A percentile compares a stretch with the other conserved stretches of the same genome.
Evolutionary conservation across 2,113 vertebrate genomes (phyloP).

Genomic region (Chunga burmeisteri): DNA sequence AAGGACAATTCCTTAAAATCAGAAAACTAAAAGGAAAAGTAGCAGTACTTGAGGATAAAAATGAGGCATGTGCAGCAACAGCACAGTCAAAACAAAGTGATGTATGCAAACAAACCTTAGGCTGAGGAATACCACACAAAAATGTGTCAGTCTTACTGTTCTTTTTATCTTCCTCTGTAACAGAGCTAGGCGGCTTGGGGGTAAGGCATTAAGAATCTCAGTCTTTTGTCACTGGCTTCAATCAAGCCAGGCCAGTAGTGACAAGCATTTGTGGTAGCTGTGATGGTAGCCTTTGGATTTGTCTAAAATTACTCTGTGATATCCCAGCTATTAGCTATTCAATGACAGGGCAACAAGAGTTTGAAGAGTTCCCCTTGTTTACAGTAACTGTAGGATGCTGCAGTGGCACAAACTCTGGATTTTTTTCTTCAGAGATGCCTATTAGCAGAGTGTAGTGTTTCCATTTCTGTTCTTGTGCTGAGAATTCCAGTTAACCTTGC

Average conservation of each 20-base stretch:
- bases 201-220: neutral
- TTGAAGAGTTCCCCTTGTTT: neutral
- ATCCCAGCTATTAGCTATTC: neutral
- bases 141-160: neutral
- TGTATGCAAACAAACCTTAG: neutral
- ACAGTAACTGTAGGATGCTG: neutral
- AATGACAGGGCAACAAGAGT: neutral
- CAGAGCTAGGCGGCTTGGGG: neutral
- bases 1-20: neutral
- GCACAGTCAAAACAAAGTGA: neutral
- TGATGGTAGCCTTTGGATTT: neutral
- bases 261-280: neutral
- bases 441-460: neutral
- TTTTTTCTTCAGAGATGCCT: neutral
- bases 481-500: neutral
- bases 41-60: neutral
- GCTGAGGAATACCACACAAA: neutral
- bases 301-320: neutral
- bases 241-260: neutral
- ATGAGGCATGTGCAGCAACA: neutral
- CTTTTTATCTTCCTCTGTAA: neutral
- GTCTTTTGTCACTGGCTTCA: neutral
- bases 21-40: neutral
- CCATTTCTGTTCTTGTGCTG: neutral
- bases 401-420: neutral